These are phyloP conservation scores for Girardia tigrina DNA, from an alignment of 2,888 invertebrate species.

Conservation along the genomic window DNA sequence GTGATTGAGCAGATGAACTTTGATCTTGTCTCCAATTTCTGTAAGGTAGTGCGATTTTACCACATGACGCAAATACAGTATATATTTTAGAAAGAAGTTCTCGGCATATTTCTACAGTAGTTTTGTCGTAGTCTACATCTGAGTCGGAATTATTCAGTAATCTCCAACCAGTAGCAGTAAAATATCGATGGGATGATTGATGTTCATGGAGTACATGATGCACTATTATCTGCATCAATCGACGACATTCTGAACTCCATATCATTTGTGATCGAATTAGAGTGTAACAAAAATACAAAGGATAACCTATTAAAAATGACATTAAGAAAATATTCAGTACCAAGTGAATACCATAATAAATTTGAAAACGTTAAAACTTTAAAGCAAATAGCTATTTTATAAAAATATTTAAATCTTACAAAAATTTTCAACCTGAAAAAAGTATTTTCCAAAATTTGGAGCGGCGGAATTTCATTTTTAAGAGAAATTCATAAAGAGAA, in stretches of 20 bases:
- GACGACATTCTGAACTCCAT: neutral
- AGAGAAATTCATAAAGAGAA: too few species aligned
- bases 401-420: too few species aligned
- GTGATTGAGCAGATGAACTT: conserved; percentile 23
- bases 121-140: neutral
- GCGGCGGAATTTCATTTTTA: too few species aligned
- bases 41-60: neutral
- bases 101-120: neutral
- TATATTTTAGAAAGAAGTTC: neutral
- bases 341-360: neutral
- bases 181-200: conserved; percentile 16
- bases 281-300: conserved; percentile 1
- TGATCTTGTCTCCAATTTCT: conserved; percentile 25
- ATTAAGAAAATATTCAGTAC: neutral
- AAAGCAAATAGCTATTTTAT: too few species aligned
- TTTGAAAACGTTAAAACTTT: too few species aligned
- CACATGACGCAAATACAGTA: neutral
- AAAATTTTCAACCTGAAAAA: too few species aligned
- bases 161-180: conserved; percentile 21
- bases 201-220: conserved; percentile 16
- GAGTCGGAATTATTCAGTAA: neutral
- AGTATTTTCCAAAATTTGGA: too few species aligned
- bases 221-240: neutral
- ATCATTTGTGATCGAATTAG: neutral
- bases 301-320: neutral